Evolutionary conservation across 2,888 invertebrate genomes (phyloP), one percentile per base, ranked within the genome.

Genomic region (Tubiluchus corallicola): DNA sequence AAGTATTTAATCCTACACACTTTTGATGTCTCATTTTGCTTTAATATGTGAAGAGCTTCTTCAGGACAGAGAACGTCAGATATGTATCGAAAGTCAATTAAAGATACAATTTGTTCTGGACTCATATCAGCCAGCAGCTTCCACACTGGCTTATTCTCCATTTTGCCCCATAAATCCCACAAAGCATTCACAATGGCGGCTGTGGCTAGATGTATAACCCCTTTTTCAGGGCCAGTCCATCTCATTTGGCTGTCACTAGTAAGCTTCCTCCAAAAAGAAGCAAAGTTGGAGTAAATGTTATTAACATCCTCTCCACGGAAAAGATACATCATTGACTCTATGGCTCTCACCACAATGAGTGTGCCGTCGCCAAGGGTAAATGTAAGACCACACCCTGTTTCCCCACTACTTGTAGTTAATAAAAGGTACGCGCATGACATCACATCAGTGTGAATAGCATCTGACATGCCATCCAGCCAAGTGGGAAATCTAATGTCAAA

Each of bases 161-260:
- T n/a, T n/a, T n/a, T n/a, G n/a, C n/a, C n/a, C n/a, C n/a, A n/a
- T n/a, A n/a, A n/a, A n/a, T n/a, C n/a, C n/a, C n/a, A n/a, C n/a
- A n/a, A n/a, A n/a, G n/a, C n/a, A n/a, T n/a, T n/a, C n/a, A n/a
- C n/a, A n/a, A n/a, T n/a, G n/a, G n/a, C n/a, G n/a, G n/a, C n/a
- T n/a, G n/a, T n/a, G n/a, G n/a, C n/a, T n/a, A n/a, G n/a, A n/a
- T n/a, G n/a, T n/a, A n/a, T n/a, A n/a, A n/a, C n/a, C n/a, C n/a
- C n/a, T n/a, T n/a, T n/a, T n/a, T n/a, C n/a, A 5, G 87, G 87
- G 1, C 87, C 87, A n/a, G n/a, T n/a, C 88, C 88, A 88, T 79
- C 88, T 70, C 59, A 88, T 69, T 65, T 90, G 90, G 39, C 82
- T 77, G 57, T 88, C 85, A 56, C 81, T 82, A 0, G 83, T 83